Conservation (phyloP, 1,140 invertebrate genomes). For the Reticulitermes speratus region DNA sequence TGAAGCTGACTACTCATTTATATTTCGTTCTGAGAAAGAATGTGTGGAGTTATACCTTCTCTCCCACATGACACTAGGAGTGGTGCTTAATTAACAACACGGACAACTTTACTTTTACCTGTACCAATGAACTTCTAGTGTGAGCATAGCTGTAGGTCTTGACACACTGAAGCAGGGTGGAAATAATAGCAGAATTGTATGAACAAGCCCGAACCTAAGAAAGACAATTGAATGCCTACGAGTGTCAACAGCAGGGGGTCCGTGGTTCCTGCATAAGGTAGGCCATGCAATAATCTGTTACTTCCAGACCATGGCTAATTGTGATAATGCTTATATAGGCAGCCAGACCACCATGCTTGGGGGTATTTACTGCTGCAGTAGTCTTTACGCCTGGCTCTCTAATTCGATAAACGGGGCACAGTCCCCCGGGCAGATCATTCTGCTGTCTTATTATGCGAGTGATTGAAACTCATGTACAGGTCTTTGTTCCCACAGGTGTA, state of each 20-base stretch:
- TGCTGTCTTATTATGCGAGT: background rate
- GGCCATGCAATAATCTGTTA: slow-evolving; percentile 18
- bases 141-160: background rate
- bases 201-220: background rate
- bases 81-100: too few relatives aligned
- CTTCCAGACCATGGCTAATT: slow-evolving; percentile 15
- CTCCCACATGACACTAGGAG: too few relatives aligned
- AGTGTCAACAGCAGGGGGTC: slow-evolving; percentile 4
- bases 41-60: too few relatives aligned
- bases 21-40: too few relatives aligned
- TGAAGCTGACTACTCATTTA: too few relatives aligned
- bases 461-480: background rate
- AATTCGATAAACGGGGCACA: slow-evolving; percentile 14
- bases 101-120: too few relatives aligned
- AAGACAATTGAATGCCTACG: slow-evolving; percentile 11
- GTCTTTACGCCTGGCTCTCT: slow-evolving; percentile 12
- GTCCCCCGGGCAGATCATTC: slow-evolving; percentile 15
- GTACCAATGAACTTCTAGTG: background rate
- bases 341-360: background rate
- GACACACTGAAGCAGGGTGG: background rate
- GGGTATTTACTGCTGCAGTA: background rate
- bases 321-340: background rate
- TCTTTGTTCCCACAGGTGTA: slow-evolving; percentile 2
- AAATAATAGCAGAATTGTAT: slow-evolving; percentile 18
- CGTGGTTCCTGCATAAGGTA: background rate